A percentile compares a stretch with the other conserved stretches of the same genome.
Conservation (phyloP, 2,888 invertebrate species). For the Opisthograptis luteolata region DNA sequence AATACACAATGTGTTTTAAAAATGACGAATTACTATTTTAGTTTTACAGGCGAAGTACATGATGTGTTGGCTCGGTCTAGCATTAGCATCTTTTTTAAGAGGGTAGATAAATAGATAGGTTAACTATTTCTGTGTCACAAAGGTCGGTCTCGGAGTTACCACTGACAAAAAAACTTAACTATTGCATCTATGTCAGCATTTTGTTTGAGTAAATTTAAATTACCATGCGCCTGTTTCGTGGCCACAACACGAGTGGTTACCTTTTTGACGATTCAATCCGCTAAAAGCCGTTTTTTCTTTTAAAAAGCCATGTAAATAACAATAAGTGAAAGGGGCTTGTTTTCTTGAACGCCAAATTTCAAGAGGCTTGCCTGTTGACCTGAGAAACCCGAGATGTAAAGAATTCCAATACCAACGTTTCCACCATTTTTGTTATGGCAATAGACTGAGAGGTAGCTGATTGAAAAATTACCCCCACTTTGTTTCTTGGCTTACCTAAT, state of each 20-base stretch:
- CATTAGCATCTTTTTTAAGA: too few species aligned
- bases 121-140: too few species aligned
- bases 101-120: too few species aligned
- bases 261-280: slow-evolving; percentile 60
- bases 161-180: too few species aligned
- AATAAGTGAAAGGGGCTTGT: slow-evolving; percentile 36
- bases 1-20: too few species aligned
- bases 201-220: neutral
- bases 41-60: too few species aligned
- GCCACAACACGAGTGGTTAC: slow-evolving; percentile 32
- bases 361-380: slow-evolving; percentile 15
- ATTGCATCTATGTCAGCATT: too few species aligned
- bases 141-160: too few species aligned
- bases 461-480: neutral
- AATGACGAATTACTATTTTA: too few species aligned
- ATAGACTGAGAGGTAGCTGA: slow-evolving; percentile 2
- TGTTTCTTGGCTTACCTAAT: too few species aligned
- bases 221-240: slow-evolving; percentile 10
- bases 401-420: slow-evolving; percentile 4
- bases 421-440: neutral
- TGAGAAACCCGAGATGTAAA: slow-evolving; percentile 3
- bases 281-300: slow-evolving; percentile 55
- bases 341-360: slow-evolving; percentile 14
- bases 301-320: slow-evolving; percentile 42
- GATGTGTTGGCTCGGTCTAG: too few species aligned